Conservation (phyloP, 1,140 invertebrate genomes). For the Orchesella cincta region DNA sequence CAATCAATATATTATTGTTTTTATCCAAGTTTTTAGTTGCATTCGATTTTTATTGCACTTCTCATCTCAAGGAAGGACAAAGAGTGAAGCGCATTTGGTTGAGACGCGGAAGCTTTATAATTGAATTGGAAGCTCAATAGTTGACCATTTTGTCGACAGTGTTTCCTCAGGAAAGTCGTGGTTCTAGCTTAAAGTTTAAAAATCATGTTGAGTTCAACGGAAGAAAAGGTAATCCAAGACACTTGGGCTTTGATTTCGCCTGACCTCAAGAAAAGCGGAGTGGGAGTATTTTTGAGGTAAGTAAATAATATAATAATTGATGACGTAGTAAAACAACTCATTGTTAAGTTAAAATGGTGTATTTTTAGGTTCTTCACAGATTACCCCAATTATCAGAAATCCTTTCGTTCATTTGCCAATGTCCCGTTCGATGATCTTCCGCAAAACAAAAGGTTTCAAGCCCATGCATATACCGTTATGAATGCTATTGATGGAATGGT, state of each 20-base stretch:
- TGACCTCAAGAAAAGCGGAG: slow-evolving; percentile 59
- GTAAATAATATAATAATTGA: slow-evolving; percentile 32
- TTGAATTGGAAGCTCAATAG: too few relatives aligned
- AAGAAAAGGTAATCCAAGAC: slow-evolving; percentile 58
- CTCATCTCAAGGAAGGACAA: too few relatives aligned
- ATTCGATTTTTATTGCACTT: too few relatives aligned
- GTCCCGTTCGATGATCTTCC: slow-evolving; percentile 36
- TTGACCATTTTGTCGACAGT: too few relatives aligned
- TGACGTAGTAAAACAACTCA: background rate
- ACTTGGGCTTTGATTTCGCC: slow-evolving; percentile 60
- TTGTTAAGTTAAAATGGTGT: background rate
- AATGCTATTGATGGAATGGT: slow-evolving; percentile 54
- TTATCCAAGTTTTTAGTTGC: too few relatives aligned
- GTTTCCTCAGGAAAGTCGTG: too few relatives aligned
- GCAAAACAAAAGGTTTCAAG: slow-evolving; percentile 43
- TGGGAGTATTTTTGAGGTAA: slow-evolving; percentile 60
- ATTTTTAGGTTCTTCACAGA: slow-evolving; percentile 40
- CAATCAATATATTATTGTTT: too few relatives aligned
- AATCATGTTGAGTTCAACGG: slow-evolving; percentile 48
- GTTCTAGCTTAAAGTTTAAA: too few relatives aligned
- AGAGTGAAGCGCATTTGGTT: too few relatives aligned
- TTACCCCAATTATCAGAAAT: slow-evolving; percentile 30
- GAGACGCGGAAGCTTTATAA: too few relatives aligned
- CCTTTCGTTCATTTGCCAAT: slow-evolving; percentile 37
- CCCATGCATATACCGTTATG: slow-evolving; percentile 55